A percentile compares a stretch with the other conserved stretches of the same genome.
Evolutionary conservation across 2,888 invertebrate species (phyloP).

Genomic region (Incurvaria masculella): DNA sequence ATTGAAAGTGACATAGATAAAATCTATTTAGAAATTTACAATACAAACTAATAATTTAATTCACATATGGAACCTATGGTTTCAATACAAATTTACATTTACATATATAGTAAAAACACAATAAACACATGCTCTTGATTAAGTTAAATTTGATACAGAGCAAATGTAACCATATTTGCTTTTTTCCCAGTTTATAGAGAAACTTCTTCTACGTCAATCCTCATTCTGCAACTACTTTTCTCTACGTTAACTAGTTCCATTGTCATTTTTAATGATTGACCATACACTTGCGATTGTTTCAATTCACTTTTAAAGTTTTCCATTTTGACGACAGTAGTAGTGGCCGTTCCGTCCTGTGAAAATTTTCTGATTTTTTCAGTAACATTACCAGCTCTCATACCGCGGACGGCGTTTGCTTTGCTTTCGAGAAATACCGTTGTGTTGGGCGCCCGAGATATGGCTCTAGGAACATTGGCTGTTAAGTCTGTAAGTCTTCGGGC

Average conservation of each 20-base stretch:
- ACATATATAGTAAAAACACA: too few relatives aligned
- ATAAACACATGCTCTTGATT: too few relatives aligned
- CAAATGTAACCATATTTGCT: too few relatives aligned
- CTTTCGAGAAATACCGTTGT: too few relatives aligned
- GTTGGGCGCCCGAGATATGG: too few relatives aligned
- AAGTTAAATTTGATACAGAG: too few relatives aligned
- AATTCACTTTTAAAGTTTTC: slow-evolving; percentile 25
- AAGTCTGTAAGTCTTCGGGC: slow-evolving; percentile 16
- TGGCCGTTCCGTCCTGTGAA: slow-evolving; percentile 14
- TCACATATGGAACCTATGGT: too few relatives aligned
- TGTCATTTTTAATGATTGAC: slow-evolving; percentile 24
- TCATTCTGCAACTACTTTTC: slow-evolving; percentile 36
- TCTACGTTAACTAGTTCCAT: slow-evolving; percentile 34
- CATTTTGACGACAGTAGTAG: slow-evolving; percentile 26
- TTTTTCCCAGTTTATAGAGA: too few relatives aligned
- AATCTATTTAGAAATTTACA: too few relatives aligned
- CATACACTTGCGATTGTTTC: slow-evolving; percentile 31
- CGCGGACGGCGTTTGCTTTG: slow-evolving; percentile 27
- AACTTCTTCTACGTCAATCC: slow-evolving; percentile 42
- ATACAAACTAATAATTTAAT: too few relatives aligned
- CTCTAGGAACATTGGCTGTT: slow-evolving; percentile 36
- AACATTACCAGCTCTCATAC: slow-evolving; percentile 36
- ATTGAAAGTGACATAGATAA: too few relatives aligned
- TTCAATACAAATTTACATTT: too few relatives aligned
- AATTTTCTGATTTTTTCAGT: slow-evolving; percentile 47